phyloP scores from a whole-genome alignment of 2,888 invertebrate species.

The Sinotaia quadrata region DNA sequence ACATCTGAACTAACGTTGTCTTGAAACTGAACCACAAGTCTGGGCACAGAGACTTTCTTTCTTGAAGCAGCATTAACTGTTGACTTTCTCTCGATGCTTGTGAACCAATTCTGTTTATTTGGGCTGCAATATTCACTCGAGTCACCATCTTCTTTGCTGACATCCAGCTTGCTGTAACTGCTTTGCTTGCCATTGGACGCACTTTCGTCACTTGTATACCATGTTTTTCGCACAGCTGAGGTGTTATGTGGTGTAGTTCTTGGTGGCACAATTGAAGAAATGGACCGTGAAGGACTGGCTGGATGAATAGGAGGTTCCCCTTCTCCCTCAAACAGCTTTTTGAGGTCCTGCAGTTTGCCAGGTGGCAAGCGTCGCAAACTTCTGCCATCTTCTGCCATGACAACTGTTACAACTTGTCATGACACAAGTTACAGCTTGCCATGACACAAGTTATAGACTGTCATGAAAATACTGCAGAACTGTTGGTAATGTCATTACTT shows the following conservation, averaged over 20 bases:
- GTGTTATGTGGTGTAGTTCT: background rate
- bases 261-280: slow-evolving; percentile 24
- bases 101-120: background rate
- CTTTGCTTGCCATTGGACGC: no score
- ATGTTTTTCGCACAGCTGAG: background rate
- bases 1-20: background rate
- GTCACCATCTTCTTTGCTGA: no score
- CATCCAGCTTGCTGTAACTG: no score
- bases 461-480: no score
- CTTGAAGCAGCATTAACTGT: background rate
- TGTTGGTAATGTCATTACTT: no score
- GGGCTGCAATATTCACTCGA: background rate
- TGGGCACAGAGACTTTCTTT: slow-evolving; percentile 4
- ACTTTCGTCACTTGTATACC: no score
- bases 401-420: no score
- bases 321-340: slow-evolving; percentile 38
- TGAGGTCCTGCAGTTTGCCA: slow-evolving; percentile 53
- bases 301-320: slow-evolving; percentile 7
- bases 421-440: no score
- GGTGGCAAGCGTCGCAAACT: slow-evolving; percentile 55
- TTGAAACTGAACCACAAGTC: slow-evolving; percentile 9
- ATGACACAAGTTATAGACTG: no score
- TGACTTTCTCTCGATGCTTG: slow-evolving; percentile 14
- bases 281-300: slow-evolving; percentile 16
- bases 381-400: slow-evolving; percentile 24